A percentile compares a stretch with the other conserved stretches of the same genome.
Evolutionary conservation across 2,113 vertebrate genomes (phyloP).

Genomic region (Apodemus sylvaticus): DNA sequence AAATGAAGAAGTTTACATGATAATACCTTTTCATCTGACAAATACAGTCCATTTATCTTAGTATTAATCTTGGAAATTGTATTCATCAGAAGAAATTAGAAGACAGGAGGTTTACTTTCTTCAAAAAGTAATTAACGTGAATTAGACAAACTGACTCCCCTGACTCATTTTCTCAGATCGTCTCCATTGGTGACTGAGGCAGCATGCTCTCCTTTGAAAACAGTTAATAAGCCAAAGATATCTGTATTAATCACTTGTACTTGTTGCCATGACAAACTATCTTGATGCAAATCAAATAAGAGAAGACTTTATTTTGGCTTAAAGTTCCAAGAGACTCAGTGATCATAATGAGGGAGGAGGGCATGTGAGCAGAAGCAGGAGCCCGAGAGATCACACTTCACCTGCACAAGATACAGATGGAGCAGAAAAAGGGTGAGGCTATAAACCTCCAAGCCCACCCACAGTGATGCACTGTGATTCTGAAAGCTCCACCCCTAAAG

Average conservation of each 20-base stretch:
- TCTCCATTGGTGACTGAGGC: background rate
- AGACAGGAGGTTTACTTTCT: background rate
- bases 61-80: background rate
- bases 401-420: background rate
- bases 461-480: too few species aligned
- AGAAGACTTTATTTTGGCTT: background rate
- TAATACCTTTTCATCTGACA: background rate
- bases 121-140: background rate
- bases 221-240: background rate
- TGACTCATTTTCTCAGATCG: background rate
- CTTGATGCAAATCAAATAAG: background rate
- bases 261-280: background rate
- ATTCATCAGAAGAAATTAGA: background rate
- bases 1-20: background rate
- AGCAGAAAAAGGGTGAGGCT: background rate
- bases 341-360: too few species aligned
- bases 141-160: background rate
- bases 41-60: background rate
- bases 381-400: background rate
- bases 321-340: background rate
- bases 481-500: background rate
- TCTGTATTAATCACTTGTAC: background rate
- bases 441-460: background rate
- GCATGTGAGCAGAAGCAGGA: background rate
- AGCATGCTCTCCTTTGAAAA: background rate